phyloP scores from a whole-genome alignment of 2,888 invertebrate genomes.

The Microdon myrmicae region DNA sequence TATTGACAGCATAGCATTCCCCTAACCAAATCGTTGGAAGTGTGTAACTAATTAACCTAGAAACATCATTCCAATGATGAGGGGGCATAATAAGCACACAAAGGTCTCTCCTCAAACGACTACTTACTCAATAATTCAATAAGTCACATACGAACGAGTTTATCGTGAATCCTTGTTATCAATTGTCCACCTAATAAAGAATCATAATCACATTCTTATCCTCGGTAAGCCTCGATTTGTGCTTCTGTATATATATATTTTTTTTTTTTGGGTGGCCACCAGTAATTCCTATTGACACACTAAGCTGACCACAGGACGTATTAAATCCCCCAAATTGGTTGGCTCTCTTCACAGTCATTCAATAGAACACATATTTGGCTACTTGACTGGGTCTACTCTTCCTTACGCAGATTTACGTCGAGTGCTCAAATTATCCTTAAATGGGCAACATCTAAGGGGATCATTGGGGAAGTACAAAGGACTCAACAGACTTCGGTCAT shows the following conservation, averaged over 20 bases:
- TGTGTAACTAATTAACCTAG: conserved; percentile 28
- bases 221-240: conserved; percentile 40
- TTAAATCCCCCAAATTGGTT: conserved; percentile 13
- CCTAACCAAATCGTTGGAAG: conserved; percentile 1
- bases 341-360: not conserved
- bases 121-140: conserved; percentile 51
- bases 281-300: conserved; percentile 32
- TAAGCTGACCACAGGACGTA: conserved; percentile 35
- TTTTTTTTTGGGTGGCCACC: conserved; percentile 20
- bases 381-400: conserved; percentile 11
- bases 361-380: conserved; percentile 3
- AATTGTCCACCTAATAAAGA: conserved; percentile 46
- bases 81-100: conserved; percentile 6
- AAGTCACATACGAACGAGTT: conserved; percentile 25
- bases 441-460: conserved; percentile 22
- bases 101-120: conserved; percentile 23
- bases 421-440: conserved; percentile 23
- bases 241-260: conserved; percentile 2
- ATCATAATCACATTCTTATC: conserved; percentile 48
- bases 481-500: conserved; percentile 10
- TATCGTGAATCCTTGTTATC: conserved; percentile 31
- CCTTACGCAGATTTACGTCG: conserved; percentile 28
- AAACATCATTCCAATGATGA: conserved; percentile 20
- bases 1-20: conserved; percentile 29
- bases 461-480: conserved; percentile 6